phyloP scores from a whole-genome alignment of 2,113 vertebrate genomes.

The Gobiocypris rarus region DNA sequence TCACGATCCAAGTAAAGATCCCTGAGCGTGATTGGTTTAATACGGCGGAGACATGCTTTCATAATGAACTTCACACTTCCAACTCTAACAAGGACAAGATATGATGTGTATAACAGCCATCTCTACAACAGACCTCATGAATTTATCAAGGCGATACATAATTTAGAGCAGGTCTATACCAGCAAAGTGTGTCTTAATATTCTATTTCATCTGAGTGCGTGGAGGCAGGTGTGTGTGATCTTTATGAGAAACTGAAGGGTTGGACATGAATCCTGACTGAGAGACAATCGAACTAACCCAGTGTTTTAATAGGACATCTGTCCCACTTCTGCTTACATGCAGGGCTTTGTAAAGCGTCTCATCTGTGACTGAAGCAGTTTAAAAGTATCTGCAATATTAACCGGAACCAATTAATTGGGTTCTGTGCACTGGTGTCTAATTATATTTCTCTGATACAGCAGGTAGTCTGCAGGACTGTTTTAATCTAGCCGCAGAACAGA shows the following conservation, averaged over 20 bases:
- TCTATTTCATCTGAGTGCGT: constrained; percentile 69
- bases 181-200: constrained; percentile 79
- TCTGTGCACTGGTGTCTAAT: constrained; percentile 11
- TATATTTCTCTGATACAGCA: constrained; percentile 3
- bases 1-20: constrained; percentile 70
- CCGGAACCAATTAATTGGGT: constrained; percentile 55
- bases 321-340: constrained; percentile 53
- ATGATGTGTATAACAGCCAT: constrained; percentile 76
- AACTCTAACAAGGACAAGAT: constrained; percentile 77
- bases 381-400: constrained; percentile 60
- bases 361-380: constrained; percentile 51
- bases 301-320: constrained; percentile 60
- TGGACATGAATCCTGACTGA: constrained; percentile 41
- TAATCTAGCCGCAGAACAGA: background rate
- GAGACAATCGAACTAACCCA: constrained; percentile 26
- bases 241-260: constrained; percentile 52
- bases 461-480: background rate
- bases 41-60: constrained; percentile 59
- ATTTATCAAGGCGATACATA: constrained; percentile 81
- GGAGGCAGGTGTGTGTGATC: constrained; percentile 66
- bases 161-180: constrained; percentile 76
- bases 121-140: constrained; percentile 77
- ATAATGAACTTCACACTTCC: constrained; percentile 69
- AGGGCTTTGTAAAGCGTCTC: constrained; percentile 62
- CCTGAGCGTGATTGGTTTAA: constrained; percentile 60